These are phyloP conservation scores for Lethenteron reissneri DNA, from an alignment of 2,113 vertebrate species.

Conservation along the genomic window DNA sequence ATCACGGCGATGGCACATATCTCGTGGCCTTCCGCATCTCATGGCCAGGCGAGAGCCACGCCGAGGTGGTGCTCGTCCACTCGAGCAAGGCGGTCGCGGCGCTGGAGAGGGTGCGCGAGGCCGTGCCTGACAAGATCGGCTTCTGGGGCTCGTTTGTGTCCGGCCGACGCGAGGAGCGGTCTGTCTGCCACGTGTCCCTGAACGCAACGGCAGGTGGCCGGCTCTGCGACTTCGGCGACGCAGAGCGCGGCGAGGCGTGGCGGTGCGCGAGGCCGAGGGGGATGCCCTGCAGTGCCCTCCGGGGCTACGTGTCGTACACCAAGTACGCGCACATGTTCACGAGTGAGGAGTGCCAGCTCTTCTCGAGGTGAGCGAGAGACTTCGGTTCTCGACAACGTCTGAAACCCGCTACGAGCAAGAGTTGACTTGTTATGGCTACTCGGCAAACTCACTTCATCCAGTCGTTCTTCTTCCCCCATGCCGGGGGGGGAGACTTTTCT, in stretches of 20 bases:
- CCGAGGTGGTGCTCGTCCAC: constrained; percentile 13
- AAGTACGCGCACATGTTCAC: no score
- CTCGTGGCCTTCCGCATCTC: constrained; percentile 13
- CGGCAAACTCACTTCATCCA: no score
- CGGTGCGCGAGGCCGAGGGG: constrained; percentile 14
- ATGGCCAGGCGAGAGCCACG: constrained; percentile 12
- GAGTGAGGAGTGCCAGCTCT: no score
- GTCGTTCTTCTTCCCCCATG: no score
- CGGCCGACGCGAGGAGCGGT: background rate
- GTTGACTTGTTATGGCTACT: no score
- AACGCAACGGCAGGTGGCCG: background rate
- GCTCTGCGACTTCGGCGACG: constrained; percentile 20
- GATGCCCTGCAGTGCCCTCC: constrained; percentile 15
- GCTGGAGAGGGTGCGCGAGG: constrained; percentile 10
- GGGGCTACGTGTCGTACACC: no score
- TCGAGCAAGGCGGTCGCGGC: constrained; percentile 14
- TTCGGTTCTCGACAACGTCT: no score
- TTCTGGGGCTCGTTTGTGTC: constrained; percentile 17
- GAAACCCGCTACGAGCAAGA: no score
- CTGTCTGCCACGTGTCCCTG: constrained; percentile 16
- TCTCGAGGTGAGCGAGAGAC: no score
- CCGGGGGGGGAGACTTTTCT: no score
- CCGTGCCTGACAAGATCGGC: constrained; percentile 9
- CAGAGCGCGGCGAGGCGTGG: constrained; percentile 15
- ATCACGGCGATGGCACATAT: constrained; percentile 12